phyloP scores from a whole-genome alignment of 2,888 invertebrate species.

The Amphipyra tragopoginis region DNA sequence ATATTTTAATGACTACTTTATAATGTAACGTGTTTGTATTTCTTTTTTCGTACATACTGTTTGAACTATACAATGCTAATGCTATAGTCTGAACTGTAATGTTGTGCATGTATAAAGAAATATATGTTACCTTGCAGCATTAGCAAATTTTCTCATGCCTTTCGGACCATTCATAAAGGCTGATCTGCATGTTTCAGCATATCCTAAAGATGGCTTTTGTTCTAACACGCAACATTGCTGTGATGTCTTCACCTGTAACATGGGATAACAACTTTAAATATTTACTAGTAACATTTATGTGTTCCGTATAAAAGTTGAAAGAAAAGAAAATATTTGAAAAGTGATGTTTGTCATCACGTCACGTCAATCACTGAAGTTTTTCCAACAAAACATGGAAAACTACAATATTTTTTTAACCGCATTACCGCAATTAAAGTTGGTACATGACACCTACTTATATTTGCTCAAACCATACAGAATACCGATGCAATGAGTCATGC shows the following conservation, averaged over 20 bases:
- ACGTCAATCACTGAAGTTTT: slow-evolving; percentile 4
- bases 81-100: no score
- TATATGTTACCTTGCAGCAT: slow-evolving; percentile 89
- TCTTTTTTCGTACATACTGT: no score
- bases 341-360: not conserved
- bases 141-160: slow-evolving; percentile 82
- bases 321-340: slow-evolving; percentile 13
- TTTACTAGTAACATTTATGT: not conserved
- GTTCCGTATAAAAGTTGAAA: not conserved
- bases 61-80: no score
- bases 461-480: no score
- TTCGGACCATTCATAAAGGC: slow-evolving; percentile 91
- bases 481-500: no score
- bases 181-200: slow-evolving; percentile 91
- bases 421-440: no score
- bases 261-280: slow-evolving; percentile 19
- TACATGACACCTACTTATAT: no score
- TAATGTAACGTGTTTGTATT: no score
- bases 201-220: slow-evolving; percentile 87
- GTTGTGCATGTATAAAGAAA: no score
- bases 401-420: not conserved
- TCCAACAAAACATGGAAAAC: slow-evolving; percentile 14
- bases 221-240: slow-evolving; percentile 85
- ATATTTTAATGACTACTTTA: no score
- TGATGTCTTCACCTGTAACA: slow-evolving; percentile 82